Evolutionary conservation across 2,113 vertebrate genomes (phyloP).

Genomic region (Lampris incognitus): DNA sequence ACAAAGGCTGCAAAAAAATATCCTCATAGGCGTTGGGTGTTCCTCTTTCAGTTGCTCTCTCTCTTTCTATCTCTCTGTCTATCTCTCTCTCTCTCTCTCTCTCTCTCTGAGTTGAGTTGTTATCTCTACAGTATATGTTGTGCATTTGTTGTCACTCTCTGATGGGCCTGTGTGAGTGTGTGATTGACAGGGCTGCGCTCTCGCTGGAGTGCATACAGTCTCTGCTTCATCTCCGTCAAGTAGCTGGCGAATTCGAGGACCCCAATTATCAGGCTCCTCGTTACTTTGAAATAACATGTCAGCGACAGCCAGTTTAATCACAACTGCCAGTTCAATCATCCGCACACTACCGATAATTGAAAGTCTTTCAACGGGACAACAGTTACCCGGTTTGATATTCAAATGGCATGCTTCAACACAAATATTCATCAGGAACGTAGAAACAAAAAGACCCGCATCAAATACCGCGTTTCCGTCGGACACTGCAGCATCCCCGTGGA

Average conservation of each 20-base stretch:
- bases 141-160: too few species aligned
- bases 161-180: background rate
- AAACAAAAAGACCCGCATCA: background rate
- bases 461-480: background rate
- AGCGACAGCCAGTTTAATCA: background rate
- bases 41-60: too few species aligned
- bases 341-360: background rate
- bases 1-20: background rate
- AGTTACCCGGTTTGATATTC: background rate
- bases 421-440: background rate
- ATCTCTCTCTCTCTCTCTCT: too few species aligned
- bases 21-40: too few species aligned
- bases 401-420: background rate
- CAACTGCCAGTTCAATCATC: background rate
- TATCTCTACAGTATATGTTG: too few species aligned
- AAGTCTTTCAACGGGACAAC: conserved; percentile 22
- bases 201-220: conserved; percentile 5
- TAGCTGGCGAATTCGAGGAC: background rate
- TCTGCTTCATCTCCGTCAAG: conserved; percentile 3
- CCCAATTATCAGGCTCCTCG: conserved; percentile 6
- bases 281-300: background rate
- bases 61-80: background rate
- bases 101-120: background rate
- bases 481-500: background rate
- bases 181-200: background rate